These are phyloP conservation scores for Clarias magur DNA, from an alignment of 2,113 vertebrate genomes.

Conservation along the genomic window DNA sequence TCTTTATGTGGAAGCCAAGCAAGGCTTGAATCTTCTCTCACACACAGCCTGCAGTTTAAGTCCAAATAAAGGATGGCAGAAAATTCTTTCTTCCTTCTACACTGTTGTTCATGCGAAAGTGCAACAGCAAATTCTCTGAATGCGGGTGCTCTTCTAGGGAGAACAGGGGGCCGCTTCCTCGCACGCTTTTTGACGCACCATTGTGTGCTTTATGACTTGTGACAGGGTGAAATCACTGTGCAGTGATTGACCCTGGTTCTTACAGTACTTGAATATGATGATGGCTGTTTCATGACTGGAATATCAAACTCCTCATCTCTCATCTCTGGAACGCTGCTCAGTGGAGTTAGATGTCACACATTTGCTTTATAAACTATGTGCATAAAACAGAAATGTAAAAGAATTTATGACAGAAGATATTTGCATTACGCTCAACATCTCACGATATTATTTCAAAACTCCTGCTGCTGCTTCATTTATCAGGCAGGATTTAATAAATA, in stretches of 20 bases:
- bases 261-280: conserved; percentile 80
- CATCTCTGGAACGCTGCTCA: conserved; percentile 1
- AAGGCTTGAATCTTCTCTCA: conserved; percentile 71
- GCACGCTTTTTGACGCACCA: conserved; percentile 77
- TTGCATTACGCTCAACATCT: not conserved
- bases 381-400: conserved; percentile 38
- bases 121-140: conserved; percentile 74
- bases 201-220: conserved; percentile 82
- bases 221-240: conserved; percentile 73
- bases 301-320: conserved; percentile 66
- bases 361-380: conserved; percentile 36
- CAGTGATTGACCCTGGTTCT: conserved; percentile 78
- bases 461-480: conserved; percentile 7
- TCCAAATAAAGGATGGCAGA: conserved; percentile 77
- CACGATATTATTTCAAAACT: not conserved
- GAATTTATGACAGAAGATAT: conserved; percentile 29
- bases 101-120: conserved; percentile 68
- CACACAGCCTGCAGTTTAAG: conserved; percentile 73
- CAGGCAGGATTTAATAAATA: conserved; percentile 26
- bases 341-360: conserved; percentile 31
- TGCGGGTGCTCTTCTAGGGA: conserved; percentile 69
- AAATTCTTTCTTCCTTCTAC: conserved; percentile 61
- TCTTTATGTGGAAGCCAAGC: conserved; percentile 72
- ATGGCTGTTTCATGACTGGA: conserved; percentile 78
- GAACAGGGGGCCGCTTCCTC: conserved; percentile 72